phyloP scores from a whole-genome alignment of 2,113 vertebrate genomes.

The Meriones unguiculatus region DNA sequence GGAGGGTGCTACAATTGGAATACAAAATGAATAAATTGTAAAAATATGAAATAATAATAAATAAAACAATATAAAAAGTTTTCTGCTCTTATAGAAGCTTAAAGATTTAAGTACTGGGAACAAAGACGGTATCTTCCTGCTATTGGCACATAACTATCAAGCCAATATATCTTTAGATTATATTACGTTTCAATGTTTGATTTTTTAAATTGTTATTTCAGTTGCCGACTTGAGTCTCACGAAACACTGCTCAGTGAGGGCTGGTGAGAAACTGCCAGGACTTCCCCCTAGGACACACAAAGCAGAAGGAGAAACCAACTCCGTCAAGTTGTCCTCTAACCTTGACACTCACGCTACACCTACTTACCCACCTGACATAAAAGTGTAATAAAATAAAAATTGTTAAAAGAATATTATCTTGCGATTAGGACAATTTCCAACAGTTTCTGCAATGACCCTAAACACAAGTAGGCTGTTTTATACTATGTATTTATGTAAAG shows the following conservation, averaged over 20 bases:
- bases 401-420: background rate
- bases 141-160: background rate
- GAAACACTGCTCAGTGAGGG: background rate
- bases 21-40: too few relatives aligned
- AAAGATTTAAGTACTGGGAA: background rate
- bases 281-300: background rate
- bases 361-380: background rate
- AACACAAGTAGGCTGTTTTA: background rate
- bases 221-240: background rate
- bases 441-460: background rate
- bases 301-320: background rate
- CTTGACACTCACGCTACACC: too few relatives aligned
- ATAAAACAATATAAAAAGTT: background rate
- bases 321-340: too few relatives aligned
- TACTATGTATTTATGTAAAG: background rate
- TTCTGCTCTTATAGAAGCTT: background rate
- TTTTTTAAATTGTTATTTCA: background rate
- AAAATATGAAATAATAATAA: too few relatives aligned
- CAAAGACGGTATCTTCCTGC: background rate
- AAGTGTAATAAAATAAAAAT: background rate
- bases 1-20: too few relatives aligned
- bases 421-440: background rate
- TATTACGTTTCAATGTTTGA: background rate
- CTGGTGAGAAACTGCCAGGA: background rate
- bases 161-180: background rate